These are phyloP conservation scores for Papilio polytes DNA, from an alignment of 1,140 invertebrate genomes.

Conservation along the genomic window DNA sequence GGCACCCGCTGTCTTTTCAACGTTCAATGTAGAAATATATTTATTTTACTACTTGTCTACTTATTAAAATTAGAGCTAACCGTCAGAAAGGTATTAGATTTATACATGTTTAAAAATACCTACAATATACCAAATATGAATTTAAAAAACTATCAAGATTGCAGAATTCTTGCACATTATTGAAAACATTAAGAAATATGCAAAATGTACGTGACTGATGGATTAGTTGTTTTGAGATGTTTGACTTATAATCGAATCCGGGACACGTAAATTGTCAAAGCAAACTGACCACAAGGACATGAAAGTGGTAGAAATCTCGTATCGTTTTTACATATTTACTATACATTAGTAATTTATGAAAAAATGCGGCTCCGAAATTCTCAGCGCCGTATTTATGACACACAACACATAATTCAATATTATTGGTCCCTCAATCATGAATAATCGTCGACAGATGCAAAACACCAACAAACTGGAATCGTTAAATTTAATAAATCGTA, in stretches of 20 bases:
- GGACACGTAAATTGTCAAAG: not conserved
- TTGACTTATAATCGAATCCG: not conserved
- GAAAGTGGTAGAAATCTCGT: not conserved
- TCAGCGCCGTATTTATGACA: not conserved
- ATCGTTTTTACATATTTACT: not conserved
- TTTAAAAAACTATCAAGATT: not conserved
- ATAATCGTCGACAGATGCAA: constrained; percentile 25
- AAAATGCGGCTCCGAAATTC: constrained; percentile 4
- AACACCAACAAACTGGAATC: not conserved
- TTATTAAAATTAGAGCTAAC: no score
- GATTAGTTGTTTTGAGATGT: constrained; percentile 8
- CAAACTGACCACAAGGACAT: not conserved
- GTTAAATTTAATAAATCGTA: constrained; percentile 21
- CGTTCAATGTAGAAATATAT: not conserved
- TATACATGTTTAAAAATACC: not conserved
- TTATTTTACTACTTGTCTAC: constrained; percentile 1
- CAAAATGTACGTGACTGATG: not conserved
- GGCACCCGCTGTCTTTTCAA: constrained; percentile 3
- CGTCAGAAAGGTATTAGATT: no score
- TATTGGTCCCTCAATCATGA: not conserved
- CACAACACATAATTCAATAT: not conserved
- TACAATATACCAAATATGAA: not conserved
- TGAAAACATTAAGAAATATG: not conserved
- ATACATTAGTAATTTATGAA: not conserved
- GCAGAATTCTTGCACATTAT: not conserved